Evolutionary conservation across 1,140 invertebrate species (phyloP).

Genomic region (Lordiphosa mommai): DNA sequence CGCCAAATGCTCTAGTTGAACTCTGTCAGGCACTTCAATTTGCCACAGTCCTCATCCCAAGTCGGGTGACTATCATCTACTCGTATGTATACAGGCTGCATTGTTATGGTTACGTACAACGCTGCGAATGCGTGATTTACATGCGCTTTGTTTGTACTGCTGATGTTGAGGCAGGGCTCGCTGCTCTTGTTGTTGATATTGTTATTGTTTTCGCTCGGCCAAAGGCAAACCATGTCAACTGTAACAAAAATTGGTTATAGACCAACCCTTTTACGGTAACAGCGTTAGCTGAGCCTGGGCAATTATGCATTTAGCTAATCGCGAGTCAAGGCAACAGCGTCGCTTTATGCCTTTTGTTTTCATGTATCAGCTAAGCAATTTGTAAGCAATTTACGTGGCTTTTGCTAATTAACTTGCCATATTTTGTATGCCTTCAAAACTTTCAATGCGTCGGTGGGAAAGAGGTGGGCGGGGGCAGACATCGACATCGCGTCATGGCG

Average conservation of each 20-base stretch:
- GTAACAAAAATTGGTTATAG: conserved; percentile 54
- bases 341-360: conserved; percentile 39
- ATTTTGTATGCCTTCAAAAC: conserved; percentile 66
- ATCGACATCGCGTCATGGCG: neutral
- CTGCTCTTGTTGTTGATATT: conserved; percentile 28
- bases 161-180: neutral
- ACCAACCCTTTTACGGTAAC: conserved; percentile 17
- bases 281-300: conserved; percentile 9
- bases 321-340: conserved; percentile 10
- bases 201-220: conserved; percentile 61
- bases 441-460: conserved; percentile 52
- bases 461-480: neutral
- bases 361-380: conserved; percentile 44
- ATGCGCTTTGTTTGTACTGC: conserved; percentile 56
- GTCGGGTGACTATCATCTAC: too few relatives aligned
- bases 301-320: conserved; percentile 24
- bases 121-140: conserved; percentile 72
- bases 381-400: conserved; percentile 63
- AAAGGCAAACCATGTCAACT: conserved; percentile 62
- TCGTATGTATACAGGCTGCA: neutral
- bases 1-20: conserved; percentile 58
- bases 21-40: conserved; percentile 23
- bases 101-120: conserved; percentile 63
- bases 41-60: neutral
- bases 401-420: conserved; percentile 65